Conservation (phyloP, 2,888 invertebrate genomes). For the Uropetala carovei region DNA sequence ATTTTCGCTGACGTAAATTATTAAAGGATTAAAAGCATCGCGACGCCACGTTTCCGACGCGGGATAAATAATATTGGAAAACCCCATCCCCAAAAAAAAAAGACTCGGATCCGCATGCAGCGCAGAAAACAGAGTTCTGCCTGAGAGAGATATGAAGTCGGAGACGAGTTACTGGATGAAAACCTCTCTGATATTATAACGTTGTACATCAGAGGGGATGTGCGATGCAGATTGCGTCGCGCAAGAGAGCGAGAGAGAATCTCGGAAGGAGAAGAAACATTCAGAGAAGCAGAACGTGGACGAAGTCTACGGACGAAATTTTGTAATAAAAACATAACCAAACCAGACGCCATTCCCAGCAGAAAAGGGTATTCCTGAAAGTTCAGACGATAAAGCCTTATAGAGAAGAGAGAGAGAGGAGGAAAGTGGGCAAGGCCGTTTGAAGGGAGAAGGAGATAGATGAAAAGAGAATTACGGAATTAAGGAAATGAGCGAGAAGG, state of each 20-base stretch:
- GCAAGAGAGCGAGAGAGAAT: background rate
- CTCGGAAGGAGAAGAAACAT: background rate
- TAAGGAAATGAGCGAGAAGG: too few relatives aligned
- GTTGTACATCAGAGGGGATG: background rate
- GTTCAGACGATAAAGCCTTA: background rate
- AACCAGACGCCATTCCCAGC: background rate
- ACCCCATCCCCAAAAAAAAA: background rate
- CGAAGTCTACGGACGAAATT: background rate
- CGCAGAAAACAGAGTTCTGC: background rate
- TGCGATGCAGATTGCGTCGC: background rate
- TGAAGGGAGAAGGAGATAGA: too few relatives aligned
- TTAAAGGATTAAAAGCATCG: too few relatives aligned
- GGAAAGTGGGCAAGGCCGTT: too few relatives aligned
- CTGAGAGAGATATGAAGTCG: background rate
- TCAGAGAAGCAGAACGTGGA: background rate
- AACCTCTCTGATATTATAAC: background rate
- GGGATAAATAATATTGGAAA: background rate
- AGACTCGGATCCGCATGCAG: background rate
- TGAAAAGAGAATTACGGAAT: too few relatives aligned
- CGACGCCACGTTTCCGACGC: too few relatives aligned
- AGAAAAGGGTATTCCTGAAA: background rate
- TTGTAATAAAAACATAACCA: background rate
- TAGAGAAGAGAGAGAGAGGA: too few relatives aligned
- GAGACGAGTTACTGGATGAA: background rate
- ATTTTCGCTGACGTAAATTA: too few relatives aligned